Conservation (phyloP, 1,140 invertebrate species). For the Harlomillsia oculata region DNA sequence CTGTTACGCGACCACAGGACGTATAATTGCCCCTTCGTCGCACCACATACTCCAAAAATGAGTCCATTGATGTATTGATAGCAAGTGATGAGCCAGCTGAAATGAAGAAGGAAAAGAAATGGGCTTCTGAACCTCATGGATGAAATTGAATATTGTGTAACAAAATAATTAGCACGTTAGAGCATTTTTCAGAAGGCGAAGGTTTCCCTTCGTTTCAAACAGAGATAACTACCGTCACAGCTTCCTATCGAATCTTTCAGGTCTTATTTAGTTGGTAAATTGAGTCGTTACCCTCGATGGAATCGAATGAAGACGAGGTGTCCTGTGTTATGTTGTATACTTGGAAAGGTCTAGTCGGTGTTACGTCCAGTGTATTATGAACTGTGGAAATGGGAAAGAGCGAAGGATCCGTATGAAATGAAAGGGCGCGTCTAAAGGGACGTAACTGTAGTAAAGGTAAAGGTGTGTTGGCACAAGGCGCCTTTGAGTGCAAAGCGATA, state of each 20-base stretch:
- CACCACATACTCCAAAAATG: too few species aligned
- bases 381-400: not conserved
- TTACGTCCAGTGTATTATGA: too few species aligned
- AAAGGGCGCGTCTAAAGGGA: not conserved
- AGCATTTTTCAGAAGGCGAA: not conserved
- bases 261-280: too few species aligned
- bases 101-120: conserved; percentile 3
- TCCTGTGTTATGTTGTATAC: not conserved
- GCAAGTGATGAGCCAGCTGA: not conserved
- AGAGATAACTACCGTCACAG: not conserved
- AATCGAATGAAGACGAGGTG: not conserved
- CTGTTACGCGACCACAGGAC: too few species aligned
- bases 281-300: too few species aligned
- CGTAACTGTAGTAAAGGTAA: too few species aligned
- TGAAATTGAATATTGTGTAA: conserved; percentile 8
- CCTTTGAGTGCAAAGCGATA: not conserved
- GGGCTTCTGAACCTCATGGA: not conserved
- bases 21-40: too few species aligned
- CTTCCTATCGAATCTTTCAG: too few species aligned
- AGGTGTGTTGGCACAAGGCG: not conserved
- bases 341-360: not conserved
- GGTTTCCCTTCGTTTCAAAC: not conserved
- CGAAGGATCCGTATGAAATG: not conserved
- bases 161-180: conserved; percentile 3
- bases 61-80: too few species aligned